A percentile compares a stretch with the other conserved stretches of the same genome.
phyloP scores from a whole-genome alignment of 2,888 invertebrate species.

The Macropis europaea region DNA sequence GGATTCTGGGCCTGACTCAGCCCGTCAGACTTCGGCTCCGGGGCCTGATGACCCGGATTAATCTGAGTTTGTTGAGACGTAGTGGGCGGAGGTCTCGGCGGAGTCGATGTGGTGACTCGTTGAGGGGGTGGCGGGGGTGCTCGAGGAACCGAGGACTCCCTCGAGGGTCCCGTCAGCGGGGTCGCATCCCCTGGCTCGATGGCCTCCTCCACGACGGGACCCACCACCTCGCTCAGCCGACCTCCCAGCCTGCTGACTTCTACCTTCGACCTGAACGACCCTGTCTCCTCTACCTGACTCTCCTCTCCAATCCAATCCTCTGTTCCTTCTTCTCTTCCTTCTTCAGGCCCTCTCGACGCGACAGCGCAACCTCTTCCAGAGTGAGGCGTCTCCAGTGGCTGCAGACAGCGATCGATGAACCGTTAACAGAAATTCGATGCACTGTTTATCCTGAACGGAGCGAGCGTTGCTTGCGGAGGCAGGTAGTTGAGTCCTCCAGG shows the following conservation, averaged over 20 bases:
- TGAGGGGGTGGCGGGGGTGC: slow-evolving; percentile 69
- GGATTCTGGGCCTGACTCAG: slow-evolving; percentile 46
- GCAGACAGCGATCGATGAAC: slow-evolving; percentile 52
- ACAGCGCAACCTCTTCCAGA: slow-evolving; percentile 37
- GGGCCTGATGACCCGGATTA: slow-evolving; percentile 66
- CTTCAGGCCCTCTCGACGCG: slow-evolving; percentile 7
- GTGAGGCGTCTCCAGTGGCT: slow-evolving; percentile 22
- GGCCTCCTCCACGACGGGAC: slow-evolving; percentile 80
- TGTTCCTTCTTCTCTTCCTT: background rate
- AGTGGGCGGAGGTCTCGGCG: slow-evolving; percentile 71
- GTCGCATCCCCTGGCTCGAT: slow-evolving; percentile 79
- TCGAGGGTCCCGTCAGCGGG: slow-evolving; percentile 79
- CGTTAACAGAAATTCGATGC: slow-evolving; percentile 22
- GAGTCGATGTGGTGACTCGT: slow-evolving; percentile 67
- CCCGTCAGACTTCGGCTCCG: slow-evolving; percentile 22
- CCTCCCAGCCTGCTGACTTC: slow-evolving; percentile 79
- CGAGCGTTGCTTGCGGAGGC: background rate
- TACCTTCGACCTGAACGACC: slow-evolving; percentile 62
- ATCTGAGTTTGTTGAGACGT: slow-evolving; percentile 50
- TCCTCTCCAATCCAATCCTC: background rate
- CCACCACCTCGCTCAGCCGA: slow-evolving; percentile 79
- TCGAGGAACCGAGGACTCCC: slow-evolving; percentile 81
- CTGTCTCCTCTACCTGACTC: slow-evolving; percentile 38
- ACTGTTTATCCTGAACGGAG: too few species aligned
- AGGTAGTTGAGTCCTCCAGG: slow-evolving; percentile 7